A percentile compares a stretch with the other conserved stretches of the same genome.
Evolutionary conservation across 2,888 invertebrate genomes (phyloP).

Genomic region (Polydrusus pterygomalis): DNA sequence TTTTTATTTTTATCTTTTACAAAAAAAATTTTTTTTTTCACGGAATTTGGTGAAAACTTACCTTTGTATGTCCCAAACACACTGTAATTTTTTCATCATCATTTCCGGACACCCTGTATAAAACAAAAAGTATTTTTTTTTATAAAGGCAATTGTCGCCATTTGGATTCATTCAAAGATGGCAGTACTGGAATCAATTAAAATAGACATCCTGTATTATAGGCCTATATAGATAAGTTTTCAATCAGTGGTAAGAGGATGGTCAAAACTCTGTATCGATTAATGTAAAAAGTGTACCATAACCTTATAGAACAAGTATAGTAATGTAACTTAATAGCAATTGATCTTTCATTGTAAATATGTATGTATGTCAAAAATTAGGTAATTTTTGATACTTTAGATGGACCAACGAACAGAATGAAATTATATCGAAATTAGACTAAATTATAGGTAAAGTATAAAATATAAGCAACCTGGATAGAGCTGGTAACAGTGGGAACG

Average conservation of each 20-base stretch:
- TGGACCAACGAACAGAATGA: constrained; percentile 31
- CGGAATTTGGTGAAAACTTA: too few species aligned
- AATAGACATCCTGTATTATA: neutral
- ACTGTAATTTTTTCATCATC: too few species aligned
- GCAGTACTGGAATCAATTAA: neutral
- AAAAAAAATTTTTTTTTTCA: too few species aligned
- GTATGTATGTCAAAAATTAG: constrained; percentile 10
- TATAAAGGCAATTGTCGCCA: too few species aligned
- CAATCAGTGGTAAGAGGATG: neutral
- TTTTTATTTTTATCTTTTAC: too few species aligned
- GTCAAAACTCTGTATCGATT: neutral
- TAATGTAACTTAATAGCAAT: too few species aligned
- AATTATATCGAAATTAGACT: constrained; percentile 5
- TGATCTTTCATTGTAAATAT: too few species aligned
- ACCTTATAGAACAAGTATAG: neutral
- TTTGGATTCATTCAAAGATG: too few species aligned
- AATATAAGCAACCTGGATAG: neutral
- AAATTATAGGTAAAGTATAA: neutral
- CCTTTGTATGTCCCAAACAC: too few species aligned
- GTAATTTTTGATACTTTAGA: constrained; percentile 28
- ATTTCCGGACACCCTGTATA: too few species aligned
- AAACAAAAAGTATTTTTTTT: too few species aligned
- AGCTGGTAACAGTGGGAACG: too few species aligned
- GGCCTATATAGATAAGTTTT: neutral
- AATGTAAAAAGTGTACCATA: constrained; percentile 18